Evolutionary conservation across 2,797 vertebrate genomes (phyloP), one percentile per base, ranked within the genome.

Genomic region (Ctenosaura bakeri): DNA sequence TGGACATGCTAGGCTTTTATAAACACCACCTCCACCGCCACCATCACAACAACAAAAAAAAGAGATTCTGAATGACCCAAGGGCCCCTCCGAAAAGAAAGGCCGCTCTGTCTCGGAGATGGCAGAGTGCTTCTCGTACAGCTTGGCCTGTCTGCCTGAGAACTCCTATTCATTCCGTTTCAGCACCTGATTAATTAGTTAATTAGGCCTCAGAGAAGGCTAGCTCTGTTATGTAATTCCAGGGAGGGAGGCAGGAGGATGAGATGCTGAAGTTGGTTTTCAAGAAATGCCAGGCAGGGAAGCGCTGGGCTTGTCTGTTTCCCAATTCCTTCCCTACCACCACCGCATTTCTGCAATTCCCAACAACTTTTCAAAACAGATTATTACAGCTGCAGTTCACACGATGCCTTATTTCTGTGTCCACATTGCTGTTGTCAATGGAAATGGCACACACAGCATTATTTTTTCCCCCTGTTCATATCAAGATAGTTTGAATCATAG

Each of bases 161-260:
- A 90, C 56, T 86, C 93, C 95, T 77, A 92, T 90, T 89, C 94
- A 88, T 56, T 87, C 87, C 90, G 90, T 95, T 95, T 91, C 91
- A 94, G 91, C 95, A 96, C 90, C 92, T 88, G 90, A 93, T 93
- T 93, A 89, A 96, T 96, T 94, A 87, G 94, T 96, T 94, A 92
- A 93, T 96, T 96, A 95, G 90, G 93, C 91, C 92, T 88, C 88
- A 79, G 77, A 91, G 92, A 93, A 91, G 80, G 76, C 91, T 7
- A 10, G 92, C 90, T 91, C 59, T 29, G 0, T 6, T 35, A 26
- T 76, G 90, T 90, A 95, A 93, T 92, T 91, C 94, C 56, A 89
- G 46, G 89, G 91, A 90, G 80, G 88, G 90, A 88, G 80, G 85
- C 88, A 62, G 93, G 90, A 83, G 81, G 59, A 64, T 90, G 88